A percentile compares a stretch with the other conserved stretches of the same genome.
These are phyloP conservation scores for Okamejei kenojei DNA, from an alignment of 2,797 vertebrate species.

Conservation along the genomic window DNA sequence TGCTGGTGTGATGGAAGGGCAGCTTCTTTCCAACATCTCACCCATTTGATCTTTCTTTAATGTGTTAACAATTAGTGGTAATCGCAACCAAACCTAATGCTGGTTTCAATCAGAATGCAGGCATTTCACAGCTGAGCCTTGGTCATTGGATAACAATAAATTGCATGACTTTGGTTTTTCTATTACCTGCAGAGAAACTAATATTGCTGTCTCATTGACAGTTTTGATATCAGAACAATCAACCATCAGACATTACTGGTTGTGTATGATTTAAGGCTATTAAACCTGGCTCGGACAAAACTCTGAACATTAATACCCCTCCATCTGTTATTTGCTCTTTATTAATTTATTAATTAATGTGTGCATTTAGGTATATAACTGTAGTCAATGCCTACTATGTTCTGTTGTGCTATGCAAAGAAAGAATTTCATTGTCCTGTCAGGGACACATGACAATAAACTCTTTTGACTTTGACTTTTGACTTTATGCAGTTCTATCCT, in stretches of 20 bases:
- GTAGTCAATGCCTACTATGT: no score
- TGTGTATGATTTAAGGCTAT: no score
- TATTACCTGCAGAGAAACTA: neutral
- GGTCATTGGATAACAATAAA: neutral
- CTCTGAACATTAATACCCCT: no score
- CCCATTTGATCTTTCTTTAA: neutral
- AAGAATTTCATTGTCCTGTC: no score
- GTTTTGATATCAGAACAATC: neutral
- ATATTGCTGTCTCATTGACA: neutral
- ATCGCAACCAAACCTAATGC: neutral
- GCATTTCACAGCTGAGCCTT: neutral
- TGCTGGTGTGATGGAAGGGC: neutral
- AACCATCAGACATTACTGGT: neutral
- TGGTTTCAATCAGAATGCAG: neutral
- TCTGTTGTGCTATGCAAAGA: no score
- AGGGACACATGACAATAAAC: no score
- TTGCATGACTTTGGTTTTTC: neutral
- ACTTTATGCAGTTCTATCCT: neutral
- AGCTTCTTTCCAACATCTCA: neutral
- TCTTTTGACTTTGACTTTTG: no score
- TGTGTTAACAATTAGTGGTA: neutral
- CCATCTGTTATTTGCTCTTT: no score
- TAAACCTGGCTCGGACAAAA: no score
- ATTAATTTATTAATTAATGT: no score
- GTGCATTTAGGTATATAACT: no score